A percentile compares a stretch with the other conserved stretches of the same genome.
Conservation (phyloP, 2,888 invertebrate species). For the Azorinus chamasolen region DNA sequence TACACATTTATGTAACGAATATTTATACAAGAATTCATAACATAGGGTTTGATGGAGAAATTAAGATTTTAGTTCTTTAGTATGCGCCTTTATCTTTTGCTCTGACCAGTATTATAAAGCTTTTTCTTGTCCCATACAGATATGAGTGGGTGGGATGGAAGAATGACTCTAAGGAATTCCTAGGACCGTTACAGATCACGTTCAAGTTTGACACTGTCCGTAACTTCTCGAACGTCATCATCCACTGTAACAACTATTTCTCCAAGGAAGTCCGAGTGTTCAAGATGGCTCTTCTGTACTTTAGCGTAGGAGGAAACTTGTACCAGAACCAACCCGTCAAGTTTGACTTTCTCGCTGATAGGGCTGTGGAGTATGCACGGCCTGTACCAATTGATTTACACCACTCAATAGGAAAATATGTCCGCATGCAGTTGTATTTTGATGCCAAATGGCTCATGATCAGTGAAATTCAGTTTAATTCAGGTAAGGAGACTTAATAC, state of each 20-base stretch:
- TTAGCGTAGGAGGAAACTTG: constrained; percentile 92
- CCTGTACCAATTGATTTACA: constrained; percentile 94
- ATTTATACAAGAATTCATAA: too few species aligned
- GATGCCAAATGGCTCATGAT: constrained; percentile 95
- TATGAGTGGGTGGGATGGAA: constrained; percentile 97
- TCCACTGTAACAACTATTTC: constrained; percentile 95
- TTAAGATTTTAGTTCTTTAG: too few species aligned
- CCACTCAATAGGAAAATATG: constrained; percentile 93
- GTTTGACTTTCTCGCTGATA: constrained; percentile 90
- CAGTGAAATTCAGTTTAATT: constrained; percentile 95
- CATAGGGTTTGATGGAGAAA: too few species aligned
- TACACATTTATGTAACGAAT: too few species aligned
- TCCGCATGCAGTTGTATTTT: constrained; percentile 92
- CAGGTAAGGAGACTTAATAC: constrained; percentile 88
- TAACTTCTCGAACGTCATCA: constrained; percentile 93
- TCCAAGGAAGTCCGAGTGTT: constrained; percentile 95
- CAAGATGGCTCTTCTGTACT: constrained; percentile 92
- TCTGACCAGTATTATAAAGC: too few species aligned
- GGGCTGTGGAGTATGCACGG: constrained; percentile 92
- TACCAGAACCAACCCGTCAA: constrained; percentile 92
- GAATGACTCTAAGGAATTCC: constrained; percentile 89
- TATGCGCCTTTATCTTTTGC: too few species aligned
- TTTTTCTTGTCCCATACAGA: constrained; percentile 15
- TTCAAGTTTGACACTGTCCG: constrained; percentile 96
- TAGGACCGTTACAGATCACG: constrained; percentile 90